Percentiles rank a stretch among this genome's conserved stretches.
These are phyloP conservation scores for Hirudinaria manillensis DNA, from an alignment of 2,888 invertebrate species.

Conservation along the genomic window DNA sequence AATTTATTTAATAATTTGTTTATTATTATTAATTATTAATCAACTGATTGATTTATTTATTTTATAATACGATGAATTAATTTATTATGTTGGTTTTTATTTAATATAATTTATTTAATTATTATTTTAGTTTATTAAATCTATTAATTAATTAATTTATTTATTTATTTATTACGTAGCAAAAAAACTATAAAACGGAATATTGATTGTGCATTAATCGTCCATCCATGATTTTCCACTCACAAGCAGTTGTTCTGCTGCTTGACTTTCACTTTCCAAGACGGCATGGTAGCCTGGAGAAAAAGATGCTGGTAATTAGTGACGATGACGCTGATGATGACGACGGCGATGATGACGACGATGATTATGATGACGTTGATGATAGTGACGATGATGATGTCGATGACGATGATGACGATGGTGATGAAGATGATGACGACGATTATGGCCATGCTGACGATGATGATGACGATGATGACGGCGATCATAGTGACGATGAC, in stretches of 20 bases:
- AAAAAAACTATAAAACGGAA: no score
- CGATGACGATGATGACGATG: slow-evolving; percentile 29
- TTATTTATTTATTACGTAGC: no score
- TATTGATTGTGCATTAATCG: no score
- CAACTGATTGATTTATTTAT: no score
- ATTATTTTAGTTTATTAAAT: background rate
- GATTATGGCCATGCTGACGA: slow-evolving; percentile 25
- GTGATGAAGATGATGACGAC: slow-evolving; percentile 28
- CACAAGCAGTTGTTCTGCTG: slow-evolving; percentile 20
- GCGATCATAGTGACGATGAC: slow-evolving; percentile 53
- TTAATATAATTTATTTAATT: no score
- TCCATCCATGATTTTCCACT: no score
- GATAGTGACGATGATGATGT: slow-evolving; percentile 26
- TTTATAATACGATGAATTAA: no score
- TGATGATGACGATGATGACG: slow-evolving; percentile 25
- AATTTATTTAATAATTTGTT: no score
- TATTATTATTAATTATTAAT: no score
- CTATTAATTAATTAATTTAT: no score
- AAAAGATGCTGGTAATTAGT: background rate
- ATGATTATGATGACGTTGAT: slow-evolving; percentile 42
- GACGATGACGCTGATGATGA: slow-evolving; percentile 29
- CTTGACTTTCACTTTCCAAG: background rate
- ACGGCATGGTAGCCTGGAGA: slow-evolving; percentile 21
- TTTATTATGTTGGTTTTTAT: no score
- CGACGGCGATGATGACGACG: slow-evolving; percentile 22